These are phyloP conservation scores for Criorhina ranunculi DNA, from an alignment of 2,888 invertebrate species.

Conservation along the genomic window DNA sequence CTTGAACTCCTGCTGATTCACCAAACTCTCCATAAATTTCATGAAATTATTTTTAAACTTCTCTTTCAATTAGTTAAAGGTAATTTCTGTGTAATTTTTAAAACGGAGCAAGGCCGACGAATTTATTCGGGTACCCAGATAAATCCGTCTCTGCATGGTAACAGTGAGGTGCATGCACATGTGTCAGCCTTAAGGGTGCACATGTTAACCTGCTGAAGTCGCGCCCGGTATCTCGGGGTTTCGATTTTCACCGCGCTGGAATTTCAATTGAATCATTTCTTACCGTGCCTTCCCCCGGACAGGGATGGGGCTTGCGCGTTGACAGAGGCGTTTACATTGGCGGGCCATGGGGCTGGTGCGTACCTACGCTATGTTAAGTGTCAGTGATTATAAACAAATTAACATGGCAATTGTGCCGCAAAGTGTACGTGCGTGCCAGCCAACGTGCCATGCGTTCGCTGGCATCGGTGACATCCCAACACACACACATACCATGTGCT, in stretches of 20 bases:
- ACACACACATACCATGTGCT: slow-evolving; percentile 3
- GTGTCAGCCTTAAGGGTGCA: slow-evolving; percentile 12
- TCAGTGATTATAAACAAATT: slow-evolving; percentile 76
- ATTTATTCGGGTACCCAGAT: slow-evolving; percentile 29
- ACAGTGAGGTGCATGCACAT: slow-evolving; percentile 27
- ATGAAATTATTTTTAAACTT: slow-evolving; percentile 61
- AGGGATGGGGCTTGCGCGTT: slow-evolving; percentile 1
- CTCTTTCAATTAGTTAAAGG: slow-evolving; percentile 60
- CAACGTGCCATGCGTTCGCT: slow-evolving; percentile 45
- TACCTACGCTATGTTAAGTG: slow-evolving; percentile 72
- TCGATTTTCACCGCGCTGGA: slow-evolving; percentile 63
- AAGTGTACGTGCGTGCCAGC: slow-evolving; percentile 61
- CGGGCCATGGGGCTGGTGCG: slow-evolving; percentile 25
- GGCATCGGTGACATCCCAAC: slow-evolving; percentile 32
- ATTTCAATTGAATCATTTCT: slow-evolving; percentile 74
- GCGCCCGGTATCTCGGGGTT: slow-evolving; percentile 3
- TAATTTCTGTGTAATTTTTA: slow-evolving; percentile 29
- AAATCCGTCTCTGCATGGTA: slow-evolving; percentile 4
- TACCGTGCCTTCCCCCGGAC: slow-evolving; percentile 32
- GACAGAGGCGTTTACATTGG: slow-evolving; percentile 24
- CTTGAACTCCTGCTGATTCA: neutral
- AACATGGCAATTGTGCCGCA: slow-evolving; percentile 71
- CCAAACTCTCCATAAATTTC: slow-evolving; percentile 27
- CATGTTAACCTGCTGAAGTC: slow-evolving; percentile 48
- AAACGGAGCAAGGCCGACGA: slow-evolving; percentile 17